Base-by-base conservation (phyloP, 2,888 invertebrate species). In the Platynereis dumerilii region DNA sequence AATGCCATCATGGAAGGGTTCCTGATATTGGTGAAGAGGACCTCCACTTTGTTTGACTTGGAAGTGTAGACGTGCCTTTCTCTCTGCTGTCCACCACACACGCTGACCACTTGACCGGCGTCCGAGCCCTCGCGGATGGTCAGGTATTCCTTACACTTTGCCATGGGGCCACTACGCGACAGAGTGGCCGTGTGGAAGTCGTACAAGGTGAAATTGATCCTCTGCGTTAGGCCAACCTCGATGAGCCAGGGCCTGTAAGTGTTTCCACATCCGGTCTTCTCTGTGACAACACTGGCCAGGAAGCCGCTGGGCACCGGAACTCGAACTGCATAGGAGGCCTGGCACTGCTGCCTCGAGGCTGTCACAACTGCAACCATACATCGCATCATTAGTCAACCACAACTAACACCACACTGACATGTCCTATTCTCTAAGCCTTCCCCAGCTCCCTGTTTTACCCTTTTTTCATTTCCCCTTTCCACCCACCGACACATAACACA, bases 141-240 rank as follows among this genome's bases (percentile, higher is more conserved):
- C 20, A 48, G 22, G n/a, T 48, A 48, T 48, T 48, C 48, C 22
- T 22, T 48, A n/a, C 48, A 48, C 3, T 3, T 22, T 3, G 48
- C 3, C 22, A 22, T 3, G 20, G 22, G 7, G 22, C 48, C 48
- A 42, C n/a, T n/a, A 7, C 34, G 5, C 7, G 34, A 34, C 34
- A 34, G 34, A 5, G 48, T 48, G 48, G 48, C 48, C 20, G 22
- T 22, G 48, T n/a, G 44, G 59, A 64, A 57, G 39, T 64, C 59
- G 42, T 53, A 45, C 34, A 59, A 34, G 15, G 64, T 64, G 29
- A 64, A 27, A 48, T 64, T 64, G 54, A 64, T 64, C 34, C 53
- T 28, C 42, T 64, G 64, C 10, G 58, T 58, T 24, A 20, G 12
- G n/a, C 54, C 54, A 2, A 48, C 64, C 54, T 59, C 48, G 58